Percentiles rank a stretch among this genome's conserved stretches.
These are phyloP conservation scores for Cremastinae sp. DNA, from an alignment of 2,888 invertebrate genomes.

Conservation along the genomic window DNA sequence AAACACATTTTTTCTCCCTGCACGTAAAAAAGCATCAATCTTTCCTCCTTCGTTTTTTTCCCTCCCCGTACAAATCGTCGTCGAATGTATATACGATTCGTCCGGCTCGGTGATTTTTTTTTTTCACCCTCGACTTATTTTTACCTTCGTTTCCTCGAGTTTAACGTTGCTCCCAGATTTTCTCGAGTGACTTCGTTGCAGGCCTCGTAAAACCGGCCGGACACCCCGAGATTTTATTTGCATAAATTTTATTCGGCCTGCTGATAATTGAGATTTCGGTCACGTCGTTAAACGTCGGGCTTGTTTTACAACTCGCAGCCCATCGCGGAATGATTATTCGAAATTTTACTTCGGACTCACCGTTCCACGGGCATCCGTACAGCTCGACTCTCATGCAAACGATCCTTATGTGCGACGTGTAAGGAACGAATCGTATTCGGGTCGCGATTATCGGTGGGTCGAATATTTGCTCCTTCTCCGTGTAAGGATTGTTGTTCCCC, in stretches of 20 bases:
- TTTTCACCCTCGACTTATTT: background rate
- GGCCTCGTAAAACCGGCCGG: too few relatives aligned
- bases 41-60: constrained; percentile 11
- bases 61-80: constrained; percentile 31
- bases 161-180: constrained; percentile 17
- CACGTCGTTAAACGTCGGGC: constrained; percentile 25
- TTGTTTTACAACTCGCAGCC: too few relatives aligned
- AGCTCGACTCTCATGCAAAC: constrained; percentile 92
- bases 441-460: constrained; percentile 90
- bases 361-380: constrained; percentile 89
- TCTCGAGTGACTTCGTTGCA: constrained; percentile 17
- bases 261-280: constrained; percentile 5
- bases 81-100: background rate
- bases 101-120: background rate
- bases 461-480: constrained; percentile 87
- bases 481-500: constrained; percentile 90
- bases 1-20: constrained; percentile 1
- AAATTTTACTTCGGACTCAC: too few relatives aligned
- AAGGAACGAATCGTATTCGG: constrained; percentile 90
- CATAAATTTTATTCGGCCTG: constrained; percentile 26
- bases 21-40: constrained; percentile 13
- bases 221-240: constrained; percentile 24
- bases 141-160: background rate
- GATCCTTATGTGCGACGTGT: constrained; percentile 88
- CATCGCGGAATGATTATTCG: too few relatives aligned